Evolutionary conservation across 2,888 invertebrate genomes (phyloP).

Genomic region (Crioceris asparagi): DNA sequence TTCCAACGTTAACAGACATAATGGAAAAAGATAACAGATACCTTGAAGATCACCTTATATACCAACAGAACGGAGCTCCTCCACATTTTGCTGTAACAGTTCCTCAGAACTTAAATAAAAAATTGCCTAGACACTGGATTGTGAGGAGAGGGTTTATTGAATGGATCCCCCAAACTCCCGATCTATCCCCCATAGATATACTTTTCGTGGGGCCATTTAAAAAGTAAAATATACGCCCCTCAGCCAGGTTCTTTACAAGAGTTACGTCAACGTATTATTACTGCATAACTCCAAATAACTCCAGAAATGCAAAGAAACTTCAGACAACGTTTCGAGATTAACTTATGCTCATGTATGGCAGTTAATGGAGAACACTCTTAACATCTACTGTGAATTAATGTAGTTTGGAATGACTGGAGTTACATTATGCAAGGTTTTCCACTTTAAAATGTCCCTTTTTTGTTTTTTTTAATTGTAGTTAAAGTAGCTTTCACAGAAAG

Average conservation of each 20-base stretch:
- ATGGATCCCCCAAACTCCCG: background rate
- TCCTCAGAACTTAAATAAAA: background rate
- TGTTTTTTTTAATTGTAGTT: no score
- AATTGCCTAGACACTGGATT: background rate
- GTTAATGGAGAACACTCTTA: no score
- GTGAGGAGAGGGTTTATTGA: background rate
- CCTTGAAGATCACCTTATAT: background rate
- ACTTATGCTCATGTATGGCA: no score
- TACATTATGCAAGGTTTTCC: no score
- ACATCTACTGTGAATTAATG: no score
- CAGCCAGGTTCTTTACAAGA: background rate
- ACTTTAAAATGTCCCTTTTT: no score
- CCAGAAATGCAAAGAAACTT: background rate
- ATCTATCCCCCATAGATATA: background rate
- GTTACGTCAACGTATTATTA: background rate
- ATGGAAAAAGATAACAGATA: background rate
- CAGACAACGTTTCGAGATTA: no score
- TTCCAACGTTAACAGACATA: background rate
- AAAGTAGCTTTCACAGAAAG: no score
- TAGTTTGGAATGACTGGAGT: no score
- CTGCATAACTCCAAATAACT: background rate
- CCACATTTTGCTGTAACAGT: no score
- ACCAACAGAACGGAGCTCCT: background rate
- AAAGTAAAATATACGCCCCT: background rate
- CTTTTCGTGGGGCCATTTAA: background rate